Percentiles rank a stretch among this genome's conserved stretches.
Conservation (phyloP, 2,797 vertebrate genomes). For the Anabas testudineus region DNA sequence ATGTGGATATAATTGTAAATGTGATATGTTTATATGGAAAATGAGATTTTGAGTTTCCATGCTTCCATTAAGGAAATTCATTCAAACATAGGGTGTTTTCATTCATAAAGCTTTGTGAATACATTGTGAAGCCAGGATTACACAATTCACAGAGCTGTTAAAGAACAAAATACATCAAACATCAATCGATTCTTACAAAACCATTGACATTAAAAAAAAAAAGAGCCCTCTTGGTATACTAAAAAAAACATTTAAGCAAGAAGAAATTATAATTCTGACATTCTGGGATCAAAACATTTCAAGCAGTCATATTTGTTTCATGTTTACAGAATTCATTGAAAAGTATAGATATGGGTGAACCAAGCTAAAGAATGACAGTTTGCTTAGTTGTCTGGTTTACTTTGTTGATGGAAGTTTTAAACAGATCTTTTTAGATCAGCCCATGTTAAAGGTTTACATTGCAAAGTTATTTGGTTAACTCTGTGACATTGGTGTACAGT, state of each 20-base stretch:
- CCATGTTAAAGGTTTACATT: not conserved
- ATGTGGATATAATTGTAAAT: not conserved
- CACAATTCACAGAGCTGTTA: too few relatives aligned
- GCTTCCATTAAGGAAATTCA: not conserved
- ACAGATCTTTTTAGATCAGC: not conserved
- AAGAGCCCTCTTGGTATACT: too few relatives aligned
- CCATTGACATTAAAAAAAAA: too few relatives aligned
- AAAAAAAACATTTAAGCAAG: not conserved
- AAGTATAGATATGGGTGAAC: slow-evolving; percentile 4
- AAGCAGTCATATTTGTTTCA: not conserved
- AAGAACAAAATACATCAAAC: too few relatives aligned
- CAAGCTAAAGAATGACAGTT: slow-evolving; percentile 2
- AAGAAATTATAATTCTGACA: too few relatives aligned
- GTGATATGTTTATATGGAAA: not conserved
- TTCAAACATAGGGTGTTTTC: not conserved
- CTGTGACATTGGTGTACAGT: not conserved
- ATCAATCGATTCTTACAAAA: too few relatives aligned
- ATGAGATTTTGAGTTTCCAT: slow-evolving; percentile 2
- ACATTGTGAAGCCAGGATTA: not conserved
- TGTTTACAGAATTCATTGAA: not conserved
- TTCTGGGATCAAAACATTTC: not conserved
- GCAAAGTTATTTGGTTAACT: not conserved
- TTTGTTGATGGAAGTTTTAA: not conserved
- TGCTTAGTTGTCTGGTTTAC: not conserved
- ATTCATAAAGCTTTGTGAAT: not conserved